Conservation (phyloP, 2,797 vertebrate species). For the Sebastes iracundus region DNA sequence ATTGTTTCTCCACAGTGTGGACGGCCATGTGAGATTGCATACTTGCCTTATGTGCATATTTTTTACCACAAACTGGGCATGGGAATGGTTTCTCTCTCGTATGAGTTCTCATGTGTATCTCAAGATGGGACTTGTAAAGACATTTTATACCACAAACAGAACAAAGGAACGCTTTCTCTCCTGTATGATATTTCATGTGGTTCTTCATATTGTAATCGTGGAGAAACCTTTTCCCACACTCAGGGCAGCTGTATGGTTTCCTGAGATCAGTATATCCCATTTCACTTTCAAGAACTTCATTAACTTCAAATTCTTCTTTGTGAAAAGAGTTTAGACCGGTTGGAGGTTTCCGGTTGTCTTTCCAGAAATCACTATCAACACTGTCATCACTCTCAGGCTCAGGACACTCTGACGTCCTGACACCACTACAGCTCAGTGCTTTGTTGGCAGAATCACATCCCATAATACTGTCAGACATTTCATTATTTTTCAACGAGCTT, state of each 20-base stretch:
- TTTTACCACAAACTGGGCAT: slow-evolving; percentile 20
- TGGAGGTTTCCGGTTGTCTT: not conserved
- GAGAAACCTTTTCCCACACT: not conserved
- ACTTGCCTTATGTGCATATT: slow-evolving; percentile 15
- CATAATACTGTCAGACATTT: not conserved
- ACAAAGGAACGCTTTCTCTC: slow-evolving; percentile 31
- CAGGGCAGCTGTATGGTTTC: not conserved
- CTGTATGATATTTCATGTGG: slow-evolving; percentile 23
- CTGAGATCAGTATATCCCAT: rapidly evolving
- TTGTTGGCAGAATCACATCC: not conserved
- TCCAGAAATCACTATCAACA: slow-evolving; percentile 23
- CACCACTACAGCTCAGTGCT: not conserved
- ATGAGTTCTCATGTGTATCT: slow-evolving; percentile 25
- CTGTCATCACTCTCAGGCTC: slow-evolving; percentile 2
- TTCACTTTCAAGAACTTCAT: not conserved
- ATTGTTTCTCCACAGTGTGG: slow-evolving; percentile 11
- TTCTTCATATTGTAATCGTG: not conserved
- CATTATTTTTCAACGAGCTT: not conserved
- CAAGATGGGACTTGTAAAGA: slow-evolving; percentile 5
- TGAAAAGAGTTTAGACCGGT: not conserved
- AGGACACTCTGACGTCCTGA: not conserved
- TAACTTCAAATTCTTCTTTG: not conserved
- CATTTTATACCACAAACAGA: slow-evolving; percentile 3
- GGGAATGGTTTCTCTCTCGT: slow-evolving; percentile 33
- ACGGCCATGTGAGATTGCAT: slow-evolving; percentile 7